Evolutionary conservation across 2,797 vertebrate genomes (phyloP).

Genomic region (Parambassis ranga): DNA sequence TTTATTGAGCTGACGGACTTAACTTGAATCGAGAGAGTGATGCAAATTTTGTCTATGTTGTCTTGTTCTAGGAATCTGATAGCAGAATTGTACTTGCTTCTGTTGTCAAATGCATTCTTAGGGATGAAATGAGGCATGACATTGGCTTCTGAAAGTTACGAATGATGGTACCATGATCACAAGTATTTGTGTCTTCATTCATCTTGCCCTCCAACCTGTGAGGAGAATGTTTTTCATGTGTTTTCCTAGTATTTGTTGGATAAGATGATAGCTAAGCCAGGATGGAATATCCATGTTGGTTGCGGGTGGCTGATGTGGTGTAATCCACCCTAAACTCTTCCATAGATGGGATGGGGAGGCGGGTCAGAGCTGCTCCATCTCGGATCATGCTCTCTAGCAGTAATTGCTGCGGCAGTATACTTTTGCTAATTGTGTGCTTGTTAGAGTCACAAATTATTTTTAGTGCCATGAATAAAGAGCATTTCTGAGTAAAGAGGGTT

Average conservation of each 20-base stretch:
- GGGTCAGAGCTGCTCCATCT: slow-evolving; percentile 14
- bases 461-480: no score
- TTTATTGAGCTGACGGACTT: background rate
- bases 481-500: no score
- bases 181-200: slow-evolving; percentile 12
- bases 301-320: slow-evolving; percentile 53
- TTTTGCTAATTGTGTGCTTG: slow-evolving; percentile 6
- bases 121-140: no score
- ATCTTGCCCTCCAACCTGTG: slow-evolving; percentile 31
- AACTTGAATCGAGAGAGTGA: background rate
- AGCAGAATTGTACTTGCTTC: no score
- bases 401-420: slow-evolving; percentile 6
- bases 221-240: slow-evolving; percentile 48
- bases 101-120: no score
- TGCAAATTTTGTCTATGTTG: background rate
- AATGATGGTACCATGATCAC: slow-evolving; percentile 3
- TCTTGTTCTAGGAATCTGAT: background rate
- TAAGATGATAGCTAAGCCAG: slow-evolving; percentile 57
- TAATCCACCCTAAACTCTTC: slow-evolving; percentile 74
- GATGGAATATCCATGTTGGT: slow-evolving; percentile 62
- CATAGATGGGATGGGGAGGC: slow-evolving; percentile 22
- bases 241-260: slow-evolving; percentile 49
- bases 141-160: background rate
- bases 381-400: background rate
- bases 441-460: background rate